A percentile compares a stretch with the other conserved stretches of the same genome.
Evolutionary conservation across 2,113 vertebrate genomes (phyloP).

Genomic region (Megaceryle maxima): DNA sequence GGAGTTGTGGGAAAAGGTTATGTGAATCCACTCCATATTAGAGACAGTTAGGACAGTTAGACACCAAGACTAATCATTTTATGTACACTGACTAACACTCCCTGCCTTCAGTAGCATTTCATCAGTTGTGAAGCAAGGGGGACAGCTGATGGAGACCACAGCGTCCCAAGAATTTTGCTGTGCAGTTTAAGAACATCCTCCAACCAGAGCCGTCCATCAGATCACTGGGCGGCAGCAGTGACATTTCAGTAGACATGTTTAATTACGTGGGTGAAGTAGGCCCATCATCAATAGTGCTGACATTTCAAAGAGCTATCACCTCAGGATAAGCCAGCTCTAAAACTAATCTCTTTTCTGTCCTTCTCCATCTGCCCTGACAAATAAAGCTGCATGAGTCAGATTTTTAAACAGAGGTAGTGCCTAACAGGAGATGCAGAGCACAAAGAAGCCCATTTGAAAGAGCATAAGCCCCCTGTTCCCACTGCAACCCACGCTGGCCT

Average conservation of each 20-base stretch:
- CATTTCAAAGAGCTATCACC: slow-evolving; percentile 51
- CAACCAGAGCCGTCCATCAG: background rate
- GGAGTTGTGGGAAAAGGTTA: background rate
- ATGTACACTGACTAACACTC: background rate
- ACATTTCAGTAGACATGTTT: slow-evolving; percentile 29
- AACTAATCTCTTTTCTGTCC: slow-evolving; percentile 59
- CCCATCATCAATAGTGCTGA: slow-evolving; percentile 40
- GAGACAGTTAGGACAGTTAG: background rate
- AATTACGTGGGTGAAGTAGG: slow-evolving; percentile 37
- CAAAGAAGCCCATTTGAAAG: background rate
- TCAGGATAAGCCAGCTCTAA: slow-evolving; percentile 51
- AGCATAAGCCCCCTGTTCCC: background rate
- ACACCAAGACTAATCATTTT: background rate
- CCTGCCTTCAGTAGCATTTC: background rate
- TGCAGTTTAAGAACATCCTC: background rate
- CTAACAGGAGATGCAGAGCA: background rate
- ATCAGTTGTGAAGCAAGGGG: background rate
- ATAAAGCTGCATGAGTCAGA: slow-evolving; percentile 29
- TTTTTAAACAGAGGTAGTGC: slow-evolving; percentile 27
- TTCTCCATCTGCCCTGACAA: slow-evolving; percentile 36
- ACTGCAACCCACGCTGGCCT: background rate
- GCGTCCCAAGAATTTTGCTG: background rate
- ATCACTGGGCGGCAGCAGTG: background rate
- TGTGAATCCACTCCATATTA: background rate
- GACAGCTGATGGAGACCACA: background rate